Conservation (phyloP, 2,797 vertebrate genomes). For the Falco concolor region DNA sequence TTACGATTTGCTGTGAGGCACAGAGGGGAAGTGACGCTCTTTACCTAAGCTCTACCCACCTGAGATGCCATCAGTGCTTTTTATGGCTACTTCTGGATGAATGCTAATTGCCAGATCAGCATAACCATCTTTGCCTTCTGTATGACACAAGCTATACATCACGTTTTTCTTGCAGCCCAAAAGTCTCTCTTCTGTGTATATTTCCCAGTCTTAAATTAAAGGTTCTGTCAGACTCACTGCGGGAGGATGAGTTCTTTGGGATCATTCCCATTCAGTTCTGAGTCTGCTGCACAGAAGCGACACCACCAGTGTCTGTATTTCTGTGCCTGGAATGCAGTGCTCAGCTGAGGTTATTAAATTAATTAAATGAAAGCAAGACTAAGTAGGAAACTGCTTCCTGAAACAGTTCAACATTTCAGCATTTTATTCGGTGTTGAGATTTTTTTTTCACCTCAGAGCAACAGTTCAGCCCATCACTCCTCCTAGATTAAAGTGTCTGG, state of each 20-base stretch:
- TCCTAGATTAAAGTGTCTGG: background rate
- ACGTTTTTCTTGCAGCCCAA: background rate
- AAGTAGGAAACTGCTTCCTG: background rate
- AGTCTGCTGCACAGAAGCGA: background rate
- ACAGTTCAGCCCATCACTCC: background rate
- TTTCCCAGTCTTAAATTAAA: background rate
- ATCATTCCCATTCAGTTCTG: background rate
- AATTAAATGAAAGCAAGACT: background rate
- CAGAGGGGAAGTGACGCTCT: background rate
- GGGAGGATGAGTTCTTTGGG: background rate
- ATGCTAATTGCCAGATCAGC: background rate
- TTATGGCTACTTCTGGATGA: background rate
- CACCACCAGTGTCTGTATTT: background rate
- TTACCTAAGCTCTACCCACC: background rate
- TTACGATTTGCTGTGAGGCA: background rate
- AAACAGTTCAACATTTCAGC: background rate
- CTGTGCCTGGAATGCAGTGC: background rate
- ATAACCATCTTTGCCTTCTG: background rate
- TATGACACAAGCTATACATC: background rate
- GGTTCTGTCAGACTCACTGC: background rate
- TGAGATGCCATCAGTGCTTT: background rate
- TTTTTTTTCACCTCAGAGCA: background rate
- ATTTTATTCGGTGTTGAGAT: background rate
- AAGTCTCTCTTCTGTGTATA: background rate
- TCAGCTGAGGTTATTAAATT: background rate